A percentile compares a stretch with the other conserved stretches of the same genome.
Evolutionary conservation across 2,797 vertebrate genomes (phyloP).

Genomic region (Tapera naevia): DNA sequence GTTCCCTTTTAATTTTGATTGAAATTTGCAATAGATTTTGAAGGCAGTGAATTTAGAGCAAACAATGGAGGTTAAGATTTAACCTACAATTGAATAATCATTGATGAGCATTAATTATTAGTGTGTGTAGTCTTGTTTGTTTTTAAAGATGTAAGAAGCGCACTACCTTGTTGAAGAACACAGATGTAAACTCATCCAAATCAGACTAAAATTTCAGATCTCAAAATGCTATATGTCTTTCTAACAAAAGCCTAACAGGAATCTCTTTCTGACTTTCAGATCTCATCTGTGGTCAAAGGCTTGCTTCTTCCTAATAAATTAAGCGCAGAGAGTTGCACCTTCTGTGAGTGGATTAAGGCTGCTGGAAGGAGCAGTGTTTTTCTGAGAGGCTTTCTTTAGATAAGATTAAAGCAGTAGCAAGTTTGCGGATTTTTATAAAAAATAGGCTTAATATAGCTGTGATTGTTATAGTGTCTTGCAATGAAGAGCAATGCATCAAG

Average conservation of each 20-base stretch:
- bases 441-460: not conserved
- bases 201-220: not conserved
- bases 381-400: not conserved
- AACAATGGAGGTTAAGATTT: not conserved
- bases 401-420: not conserved
- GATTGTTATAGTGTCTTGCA: not conserved
- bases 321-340: not conserved
- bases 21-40: not conserved
- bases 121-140: not conserved
- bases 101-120: not conserved
- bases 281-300: not conserved
- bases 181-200: not conserved
- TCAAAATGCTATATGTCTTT: not conserved
- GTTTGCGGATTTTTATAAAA: not conserved
- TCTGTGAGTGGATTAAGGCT: not conserved
- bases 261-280: not conserved
- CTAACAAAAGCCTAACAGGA: not conserved
- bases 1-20: not conserved
- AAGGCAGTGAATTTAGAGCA: not conserved
- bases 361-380: not conserved
- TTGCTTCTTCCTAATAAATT: not conserved
- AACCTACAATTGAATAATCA: not conserved
- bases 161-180: not conserved
- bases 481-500: not conserved
- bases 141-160: not conserved